Percentiles rank a stretch among this genome's conserved stretches.
phyloP scores from a whole-genome alignment of 2,797 vertebrate genomes.

The Squalus acanthias region DNA sequence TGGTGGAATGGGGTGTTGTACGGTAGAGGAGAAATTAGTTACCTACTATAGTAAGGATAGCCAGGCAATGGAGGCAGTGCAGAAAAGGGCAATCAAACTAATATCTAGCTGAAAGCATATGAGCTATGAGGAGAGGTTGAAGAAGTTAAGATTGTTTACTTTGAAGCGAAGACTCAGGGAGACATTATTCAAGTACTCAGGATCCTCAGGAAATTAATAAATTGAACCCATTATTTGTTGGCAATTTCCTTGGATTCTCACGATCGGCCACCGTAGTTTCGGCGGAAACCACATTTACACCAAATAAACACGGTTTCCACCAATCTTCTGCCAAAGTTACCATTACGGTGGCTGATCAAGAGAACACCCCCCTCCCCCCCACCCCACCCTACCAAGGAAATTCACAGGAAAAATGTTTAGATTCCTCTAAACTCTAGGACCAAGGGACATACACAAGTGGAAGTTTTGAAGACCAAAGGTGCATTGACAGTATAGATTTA shows the following conservation, averaged over 20 bases:
- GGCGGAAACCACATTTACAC: neutral
- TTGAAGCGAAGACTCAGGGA: conserved; percentile 43
- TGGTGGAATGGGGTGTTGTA: neutral
- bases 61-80: neutral
- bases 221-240: conserved; percentile 32
- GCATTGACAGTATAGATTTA: no score
- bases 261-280: no score
- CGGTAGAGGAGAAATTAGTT: neutral
- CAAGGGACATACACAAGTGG: neutral
- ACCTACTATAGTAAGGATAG: neutral
- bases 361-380: neutral
- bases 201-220: conserved; percentile 40
- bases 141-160: conserved; percentile 40
- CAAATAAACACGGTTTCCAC: neutral
- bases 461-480: no score
- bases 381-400: neutral
- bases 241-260: neutral
- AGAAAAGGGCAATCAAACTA: neutral
- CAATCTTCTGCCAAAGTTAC: neutral
- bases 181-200: conserved; percentile 29
- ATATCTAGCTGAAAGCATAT: neutral
- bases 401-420: neutral
- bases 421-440: neutral
- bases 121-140: neutral
- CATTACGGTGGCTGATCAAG: neutral